Conservation (phyloP, 2,797 vertebrate species). For the Lemur catta region DNA sequence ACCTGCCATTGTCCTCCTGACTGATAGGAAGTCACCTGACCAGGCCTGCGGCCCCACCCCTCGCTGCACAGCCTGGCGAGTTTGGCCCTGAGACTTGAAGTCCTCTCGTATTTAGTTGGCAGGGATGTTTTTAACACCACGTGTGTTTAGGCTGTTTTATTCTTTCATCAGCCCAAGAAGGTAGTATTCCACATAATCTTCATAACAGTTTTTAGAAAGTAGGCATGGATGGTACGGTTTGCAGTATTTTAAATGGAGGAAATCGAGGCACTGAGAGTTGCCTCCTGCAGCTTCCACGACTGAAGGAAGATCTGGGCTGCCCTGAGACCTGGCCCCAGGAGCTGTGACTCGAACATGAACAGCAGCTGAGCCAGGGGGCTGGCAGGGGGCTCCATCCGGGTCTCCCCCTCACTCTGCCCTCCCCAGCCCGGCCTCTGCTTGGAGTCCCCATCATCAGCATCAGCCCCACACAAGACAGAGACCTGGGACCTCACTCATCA, state of each 20-base stretch:
- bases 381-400: accelerated
- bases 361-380: background rate
- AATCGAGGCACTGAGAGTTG: background rate
- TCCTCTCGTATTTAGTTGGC: background rate
- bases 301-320: background rate
- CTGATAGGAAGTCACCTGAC: background rate
- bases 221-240: background rate
- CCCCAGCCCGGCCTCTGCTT: background rate
- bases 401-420: no score
- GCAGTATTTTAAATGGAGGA: background rate
- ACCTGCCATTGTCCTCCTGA: background rate
- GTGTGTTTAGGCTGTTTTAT: background rate
- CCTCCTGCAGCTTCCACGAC: background rate
- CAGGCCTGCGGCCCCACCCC: background rate
- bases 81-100: background rate
- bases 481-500: accelerated
- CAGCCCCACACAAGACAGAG: background rate
- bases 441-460: background rate
- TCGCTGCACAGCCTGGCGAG: background rate
- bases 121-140: background rate
- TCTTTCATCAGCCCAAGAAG: background rate
- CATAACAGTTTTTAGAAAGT: background rate
- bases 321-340: background rate
- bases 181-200: background rate
- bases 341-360: accelerated